These are phyloP conservation scores for Tenthredo notha DNA, from an alignment of 2,888 invertebrate genomes.

Conservation along the genomic window DNA sequence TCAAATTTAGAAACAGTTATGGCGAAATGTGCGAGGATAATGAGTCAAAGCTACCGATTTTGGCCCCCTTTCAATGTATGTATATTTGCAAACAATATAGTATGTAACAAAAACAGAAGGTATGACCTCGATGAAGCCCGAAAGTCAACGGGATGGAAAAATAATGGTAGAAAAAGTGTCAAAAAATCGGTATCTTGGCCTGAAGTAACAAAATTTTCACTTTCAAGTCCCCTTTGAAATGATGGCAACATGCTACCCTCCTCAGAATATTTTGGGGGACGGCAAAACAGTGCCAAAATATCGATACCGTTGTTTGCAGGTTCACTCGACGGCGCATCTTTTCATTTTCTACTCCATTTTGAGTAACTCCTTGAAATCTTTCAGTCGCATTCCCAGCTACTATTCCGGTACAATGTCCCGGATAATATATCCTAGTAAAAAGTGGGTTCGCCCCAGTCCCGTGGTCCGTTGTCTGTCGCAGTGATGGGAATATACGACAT, in stretches of 20 bases:
- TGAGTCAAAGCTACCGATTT: not conserved
- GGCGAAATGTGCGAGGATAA: not conserved
- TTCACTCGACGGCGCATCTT: not conserved
- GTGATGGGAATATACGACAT: conserved; percentile 72
- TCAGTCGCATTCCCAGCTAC: conserved; percentile 5
- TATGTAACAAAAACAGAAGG: not conserved
- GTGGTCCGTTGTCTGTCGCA: conserved; percentile 77
- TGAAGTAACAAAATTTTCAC: not conserved
- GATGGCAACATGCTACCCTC: not conserved
- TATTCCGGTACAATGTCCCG: conserved; percentile 14
- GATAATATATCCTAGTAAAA: conserved; percentile 78
- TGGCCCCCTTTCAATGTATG: not conserved
- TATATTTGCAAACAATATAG: not conserved
- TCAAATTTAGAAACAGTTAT: not conserved
- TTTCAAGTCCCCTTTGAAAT: not conserved
- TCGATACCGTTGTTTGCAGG: not conserved
- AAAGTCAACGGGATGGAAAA: not conserved
- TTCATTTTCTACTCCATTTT: not conserved
- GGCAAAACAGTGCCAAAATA: not conserved
- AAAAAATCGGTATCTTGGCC: not conserved
- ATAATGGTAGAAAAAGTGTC: not conserved
- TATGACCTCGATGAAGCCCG: not conserved
- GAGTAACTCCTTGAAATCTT: not conserved
- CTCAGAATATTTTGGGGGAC: not conserved
- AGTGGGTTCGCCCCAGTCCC: conserved; percentile 80